phyloP scores from a whole-genome alignment of 2,797 vertebrate genomes.

The Harpagifer antarcticus region DNA sequence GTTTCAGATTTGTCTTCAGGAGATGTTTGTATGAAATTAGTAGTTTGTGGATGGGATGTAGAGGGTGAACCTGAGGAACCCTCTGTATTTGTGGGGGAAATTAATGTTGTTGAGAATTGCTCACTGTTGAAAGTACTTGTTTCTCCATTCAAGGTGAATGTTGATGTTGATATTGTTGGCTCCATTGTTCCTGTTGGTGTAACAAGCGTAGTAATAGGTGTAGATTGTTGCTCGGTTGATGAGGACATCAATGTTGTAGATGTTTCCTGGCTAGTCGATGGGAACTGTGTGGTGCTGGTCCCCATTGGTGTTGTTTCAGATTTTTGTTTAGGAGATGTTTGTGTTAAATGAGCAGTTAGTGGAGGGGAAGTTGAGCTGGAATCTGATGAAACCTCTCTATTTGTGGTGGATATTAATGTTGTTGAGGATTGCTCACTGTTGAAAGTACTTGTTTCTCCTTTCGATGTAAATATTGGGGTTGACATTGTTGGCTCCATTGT shows the following conservation, averaged over 20 bases:
- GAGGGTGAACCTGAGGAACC: no score
- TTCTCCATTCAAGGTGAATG: not conserved
- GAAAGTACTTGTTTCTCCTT: not conserved
- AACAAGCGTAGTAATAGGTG: not conserved
- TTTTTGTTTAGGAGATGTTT: no score
- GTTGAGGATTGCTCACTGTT: not conserved
- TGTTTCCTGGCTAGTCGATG: no score
- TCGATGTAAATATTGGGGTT: no score
- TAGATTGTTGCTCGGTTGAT: not conserved
- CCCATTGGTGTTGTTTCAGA: no score
- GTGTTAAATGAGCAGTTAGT: no score
- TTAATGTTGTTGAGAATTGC: not conserved
- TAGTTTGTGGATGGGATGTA: fast-evolving
- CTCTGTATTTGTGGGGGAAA: no score
- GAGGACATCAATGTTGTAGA: not conserved
- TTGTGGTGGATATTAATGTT: not conserved
- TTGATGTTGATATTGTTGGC: not conserved
- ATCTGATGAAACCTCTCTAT: no score
- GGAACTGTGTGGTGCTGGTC: no score
- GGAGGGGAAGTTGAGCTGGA: no score
- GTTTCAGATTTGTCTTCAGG: not conserved
- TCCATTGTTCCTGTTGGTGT: not conserved
- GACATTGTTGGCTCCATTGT: no score
- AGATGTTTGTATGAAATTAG: not conserved
- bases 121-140: not conserved